Conservation (phyloP, 1,140 invertebrate genomes). For the Carcinoscorpius rotundicauda region DNA sequence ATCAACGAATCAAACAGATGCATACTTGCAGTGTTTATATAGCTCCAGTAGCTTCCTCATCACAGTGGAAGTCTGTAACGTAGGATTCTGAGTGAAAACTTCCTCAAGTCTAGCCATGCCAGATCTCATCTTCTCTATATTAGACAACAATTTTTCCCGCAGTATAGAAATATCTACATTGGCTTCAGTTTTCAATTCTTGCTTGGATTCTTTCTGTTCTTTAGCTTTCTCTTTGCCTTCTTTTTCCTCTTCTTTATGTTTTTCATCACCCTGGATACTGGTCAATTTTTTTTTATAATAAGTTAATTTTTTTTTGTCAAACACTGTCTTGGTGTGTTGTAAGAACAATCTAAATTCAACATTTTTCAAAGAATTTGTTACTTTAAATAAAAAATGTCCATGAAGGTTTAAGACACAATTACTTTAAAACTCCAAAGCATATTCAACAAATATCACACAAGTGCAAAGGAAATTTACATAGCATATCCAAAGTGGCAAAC, state of each 20-base stretch:
- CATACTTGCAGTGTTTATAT: slow-evolving; percentile 66
- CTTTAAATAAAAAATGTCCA: slow-evolving; percentile 2
- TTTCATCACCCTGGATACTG: not conserved
- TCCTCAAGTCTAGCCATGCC: slow-evolving; percentile 59
- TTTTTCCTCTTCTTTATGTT: slow-evolving; percentile 22
- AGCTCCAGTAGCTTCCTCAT: slow-evolving; percentile 64
- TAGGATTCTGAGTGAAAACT: slow-evolving; percentile 57
- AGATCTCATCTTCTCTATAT: slow-evolving; percentile 57
- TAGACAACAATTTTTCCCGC: slow-evolving; percentile 45
- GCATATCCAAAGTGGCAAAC: too few relatives aligned
- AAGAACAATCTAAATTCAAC: too few relatives aligned
- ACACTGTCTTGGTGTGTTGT: too few relatives aligned
- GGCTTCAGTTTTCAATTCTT: slow-evolving; percentile 40
- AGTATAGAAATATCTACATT: not conserved
- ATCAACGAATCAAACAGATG: not conserved
- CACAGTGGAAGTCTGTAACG: slow-evolving; percentile 54
- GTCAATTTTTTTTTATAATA: too few relatives aligned
- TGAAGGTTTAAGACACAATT: too few relatives aligned
- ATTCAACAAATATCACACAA: too few relatives aligned
- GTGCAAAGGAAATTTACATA: too few relatives aligned
- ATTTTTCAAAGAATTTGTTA: not conserved
- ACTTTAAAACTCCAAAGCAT: too few relatives aligned
- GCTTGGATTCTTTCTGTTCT: slow-evolving; percentile 28
- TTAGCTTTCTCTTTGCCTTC: slow-evolving; percentile 22
- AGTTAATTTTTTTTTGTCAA: too few relatives aligned